Evolutionary conservation across 1,140 invertebrate genomes (phyloP), one percentile per base, ranked within the genome.

Genomic region (Limonius californicus): DNA sequence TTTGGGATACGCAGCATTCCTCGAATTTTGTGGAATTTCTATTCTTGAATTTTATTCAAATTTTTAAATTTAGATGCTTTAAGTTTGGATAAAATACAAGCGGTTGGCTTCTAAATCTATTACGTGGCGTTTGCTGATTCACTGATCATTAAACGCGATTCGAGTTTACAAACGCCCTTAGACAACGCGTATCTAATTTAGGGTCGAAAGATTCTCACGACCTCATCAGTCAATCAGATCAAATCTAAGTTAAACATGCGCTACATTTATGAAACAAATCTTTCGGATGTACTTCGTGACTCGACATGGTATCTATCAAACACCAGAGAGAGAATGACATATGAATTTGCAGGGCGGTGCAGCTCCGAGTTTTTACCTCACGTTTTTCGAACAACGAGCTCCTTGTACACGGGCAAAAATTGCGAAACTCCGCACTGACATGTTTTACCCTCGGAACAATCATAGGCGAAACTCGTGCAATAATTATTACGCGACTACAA

Each of bases 161-260:
- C 16, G 45, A 50, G 19, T 50, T 50, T 50, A 50, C 45, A 50
- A 50, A 50, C 45, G 45, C 45, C 45, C 45, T 50, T 50, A 50
- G 20, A 50, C 45, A 50, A 19, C 45, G 18, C 14, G 8, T 21
- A 50, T 50, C 45, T 50, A 50, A 50, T 50, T 50, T 50, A 50
- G 45, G 53, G 20, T 55, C 53, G 27, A 23, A 55, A 7, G 4
- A 23, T 55, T 55, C 53, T 55, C 53, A 55, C 53, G 53, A 55
- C 53, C 53, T 55, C 53, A 55, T 55, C 53, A 55, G 53, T 55
- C 53, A 55, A 55, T 55, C 53, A 55, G 53, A 55, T 55, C 53
- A 32, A 55, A 55, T 55, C 27, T 55, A 16, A 55, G 21, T 32
- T 30, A 12, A 27, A 55, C 53, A 55, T 55, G 53, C 45, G 45